Conservation (phyloP, 1,140 invertebrate species). For the Parapsyche elsis region DNA sequence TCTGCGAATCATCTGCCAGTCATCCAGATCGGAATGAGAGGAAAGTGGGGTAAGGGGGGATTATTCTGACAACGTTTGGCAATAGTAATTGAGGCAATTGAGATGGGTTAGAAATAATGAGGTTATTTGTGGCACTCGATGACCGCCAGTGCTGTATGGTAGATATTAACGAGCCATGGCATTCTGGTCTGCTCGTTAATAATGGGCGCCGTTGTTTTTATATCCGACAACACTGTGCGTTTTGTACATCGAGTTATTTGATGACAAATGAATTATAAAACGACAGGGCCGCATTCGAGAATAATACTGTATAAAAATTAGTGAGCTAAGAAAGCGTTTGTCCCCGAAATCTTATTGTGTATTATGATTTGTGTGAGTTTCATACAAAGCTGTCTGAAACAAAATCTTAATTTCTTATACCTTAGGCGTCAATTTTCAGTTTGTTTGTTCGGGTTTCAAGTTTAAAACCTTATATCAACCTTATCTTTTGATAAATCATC, state of each 20-base stretch:
- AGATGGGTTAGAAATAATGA: slow-evolving; percentile 10
- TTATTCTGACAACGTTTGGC: not conserved
- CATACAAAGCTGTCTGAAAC: too few relatives aligned
- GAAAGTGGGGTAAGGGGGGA: not conserved
- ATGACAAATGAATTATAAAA: slow-evolving; percentile 53
- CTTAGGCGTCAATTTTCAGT: too few relatives aligned
- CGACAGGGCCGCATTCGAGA: not conserved
- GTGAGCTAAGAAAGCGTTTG: too few relatives aligned
- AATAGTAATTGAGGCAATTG: slow-evolving; percentile 10
- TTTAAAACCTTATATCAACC: too few relatives aligned
- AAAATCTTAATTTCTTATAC: too few relatives aligned
- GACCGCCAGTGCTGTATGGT: not conserved
- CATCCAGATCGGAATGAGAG: not conserved
- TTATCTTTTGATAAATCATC: too few relatives aligned
- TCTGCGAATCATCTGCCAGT: not conserved
- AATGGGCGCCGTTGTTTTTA: slow-evolving; percentile 39
- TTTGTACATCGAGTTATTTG: slow-evolving; percentile 50
- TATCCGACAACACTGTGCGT: slow-evolving; percentile 39
- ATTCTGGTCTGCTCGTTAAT: slow-evolving; percentile 24
- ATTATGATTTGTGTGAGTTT: too few relatives aligned
- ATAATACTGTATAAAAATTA: too few relatives aligned
- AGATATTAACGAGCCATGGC: not conserved
- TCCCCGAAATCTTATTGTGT: too few relatives aligned
- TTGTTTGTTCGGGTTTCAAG: too few relatives aligned
- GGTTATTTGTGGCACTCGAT: slow-evolving; percentile 9